Base-by-base conservation (phyloP, 1,140 invertebrate species). In the Solen grandis region DNA sequence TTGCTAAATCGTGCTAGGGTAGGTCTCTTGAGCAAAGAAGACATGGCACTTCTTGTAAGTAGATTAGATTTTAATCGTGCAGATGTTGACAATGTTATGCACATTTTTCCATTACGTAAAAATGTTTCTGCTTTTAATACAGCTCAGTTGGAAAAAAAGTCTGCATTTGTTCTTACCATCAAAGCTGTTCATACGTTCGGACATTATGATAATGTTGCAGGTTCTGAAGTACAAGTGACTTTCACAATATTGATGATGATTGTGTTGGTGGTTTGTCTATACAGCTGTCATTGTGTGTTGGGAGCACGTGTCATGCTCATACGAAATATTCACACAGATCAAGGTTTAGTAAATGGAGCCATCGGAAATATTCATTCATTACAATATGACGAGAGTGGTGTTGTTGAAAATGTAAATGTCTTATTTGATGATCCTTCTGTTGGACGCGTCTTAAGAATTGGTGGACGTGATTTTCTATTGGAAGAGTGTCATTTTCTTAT, bases 1-100 rank as follows among this genome's bases (percentile, higher is more conserved):
- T 63, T 84, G 3, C 31, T 84, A 62, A 79, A 83, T 72, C n/a
- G 70, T 29, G 41, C 46, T 5, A 35, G 76, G 5, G 13, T 70
- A 25, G 62, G 38, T 31, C n/a, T 46, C 35, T 19, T 68, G 13
- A 46, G 25, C 10, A 33, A 25, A 33, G 31, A 65, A 13, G 62
- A 25, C 31, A 8, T 27, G 22, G 3, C 8, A 31, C n/a, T 60
- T 16, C 27, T 74, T 22, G 33, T 74, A 1, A 1, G 2, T 19
- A 27, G 55, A 2, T 27, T 74, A 13, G 46, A 74, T 41, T 60
- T 69, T 35, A 2, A 27, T 36, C 4, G 2, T 33, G 19, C 13
- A 66, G 46, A 55, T 19, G 36, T 78, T 55, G 52, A 36, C 19
- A 59, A 59, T 66, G 52, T 78, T 36, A 29, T 78, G 14, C 75